Evolutionary conservation across 2,888 invertebrate genomes (phyloP), one percentile per base, ranked within the genome.

Genomic region (Caenorhabditis uteleia): DNA sequence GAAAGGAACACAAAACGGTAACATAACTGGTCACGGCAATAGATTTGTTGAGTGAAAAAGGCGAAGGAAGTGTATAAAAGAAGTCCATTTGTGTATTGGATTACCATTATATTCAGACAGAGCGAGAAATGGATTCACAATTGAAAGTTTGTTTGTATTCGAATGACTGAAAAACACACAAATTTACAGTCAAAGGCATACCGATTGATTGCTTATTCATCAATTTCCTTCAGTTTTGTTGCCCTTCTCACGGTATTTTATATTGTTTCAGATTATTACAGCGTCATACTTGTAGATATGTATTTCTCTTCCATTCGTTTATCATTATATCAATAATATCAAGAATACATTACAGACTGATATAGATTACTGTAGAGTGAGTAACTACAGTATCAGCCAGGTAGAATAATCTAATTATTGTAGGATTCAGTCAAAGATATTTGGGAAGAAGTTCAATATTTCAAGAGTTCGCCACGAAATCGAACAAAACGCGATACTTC

Each of bases 221-320:
- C 65, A 12, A 65, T 65, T 10, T 38, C 55, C 1, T 65, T 65
- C 55, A 55, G 59, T 33, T 58, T 65, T 33, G 50, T 65, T n/a
- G 33, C 59, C 1, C 50, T 55, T 31, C 18, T 65, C 12, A 47
- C 65, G 26, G 59, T 64, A 8, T 34, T 44, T 27, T 29, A 10
- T 26, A 43, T 21, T n/a, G 4, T 10, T 10, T 10, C 14, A 21
- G 16, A 10, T 42, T 20, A 16, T 7, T 34, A 10, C 23, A 1
- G 29, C 31, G 31, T 26, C 10, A 14, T 25, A 27, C n/a, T 47
- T 39, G 33, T 20, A 64, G 64, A 40, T 65, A 39, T 65, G 55
- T 21, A 26, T 56, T 2, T 65, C 59, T 5, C 54, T 65, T 21
- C 65, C 65, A 23, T 51, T 65, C 50, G 49, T 55, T 8, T 65